Evolutionary conservation across 2,797 vertebrate species (phyloP).

Genomic region (Notolepis coatsorum): DNA sequence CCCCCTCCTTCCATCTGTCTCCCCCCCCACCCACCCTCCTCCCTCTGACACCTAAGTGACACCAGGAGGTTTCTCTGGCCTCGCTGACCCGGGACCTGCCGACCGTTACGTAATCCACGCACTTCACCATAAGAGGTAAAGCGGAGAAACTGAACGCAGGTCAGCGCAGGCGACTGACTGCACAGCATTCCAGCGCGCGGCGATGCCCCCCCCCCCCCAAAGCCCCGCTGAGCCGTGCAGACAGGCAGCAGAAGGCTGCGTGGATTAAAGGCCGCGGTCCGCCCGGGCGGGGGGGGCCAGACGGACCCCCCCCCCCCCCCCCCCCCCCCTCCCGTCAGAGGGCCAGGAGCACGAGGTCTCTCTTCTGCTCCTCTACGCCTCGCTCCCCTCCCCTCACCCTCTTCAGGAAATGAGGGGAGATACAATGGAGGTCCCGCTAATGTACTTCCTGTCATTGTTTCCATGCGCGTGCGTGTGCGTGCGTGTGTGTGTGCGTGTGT

Average conservation of each 20-base stretch:
- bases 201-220: neutral
- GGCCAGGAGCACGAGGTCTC: slow-evolving; percentile 21
- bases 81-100: slow-evolving; percentile 51
- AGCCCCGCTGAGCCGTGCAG: slow-evolving; percentile 17
- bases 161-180: slow-evolving; percentile 20
- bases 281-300: slow-evolving; percentile 56
- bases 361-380: neutral
- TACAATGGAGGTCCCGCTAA: slow-evolving; percentile 69
- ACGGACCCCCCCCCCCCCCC: slow-evolving; percentile 32
- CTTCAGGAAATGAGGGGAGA: slow-evolving; percentile 68
- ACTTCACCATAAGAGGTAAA: neutral
- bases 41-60: slow-evolving; percentile 27
- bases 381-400: slow-evolving; percentile 28
- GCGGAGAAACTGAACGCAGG: slow-evolving; percentile 38
- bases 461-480: slow-evolving; percentile 31
- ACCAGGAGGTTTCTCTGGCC: slow-evolving; percentile 22
- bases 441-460: slow-evolving; percentile 74
- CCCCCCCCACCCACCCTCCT: no score
- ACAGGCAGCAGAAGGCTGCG: slow-evolving; percentile 66
- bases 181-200: neutral
- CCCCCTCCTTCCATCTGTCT: slow-evolving; percentile 48
- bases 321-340: neutral
- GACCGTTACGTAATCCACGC: slow-evolving; percentile 28
- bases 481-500: slow-evolving; percentile 7
- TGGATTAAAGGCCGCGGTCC: slow-evolving; percentile 70